These are phyloP conservation scores for Petrosia ficiformis DNA, from an alignment of 37 sponge, comb jelly and placozoan species.

Conservation along the genomic window DNA sequence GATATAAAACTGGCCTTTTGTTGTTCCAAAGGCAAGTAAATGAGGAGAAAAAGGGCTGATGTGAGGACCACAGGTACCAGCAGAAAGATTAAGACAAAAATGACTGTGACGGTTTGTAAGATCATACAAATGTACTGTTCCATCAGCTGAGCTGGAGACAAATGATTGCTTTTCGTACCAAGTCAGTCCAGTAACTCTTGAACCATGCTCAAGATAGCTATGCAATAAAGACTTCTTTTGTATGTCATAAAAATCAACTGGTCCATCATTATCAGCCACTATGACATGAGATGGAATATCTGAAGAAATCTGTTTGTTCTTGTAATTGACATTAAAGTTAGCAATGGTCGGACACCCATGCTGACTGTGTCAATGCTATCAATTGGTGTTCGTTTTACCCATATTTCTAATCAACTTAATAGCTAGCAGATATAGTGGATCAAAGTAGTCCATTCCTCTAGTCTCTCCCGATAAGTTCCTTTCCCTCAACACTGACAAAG, in stretches of 20 bases:
- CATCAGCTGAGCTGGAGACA: slow-evolving; percentile 1
- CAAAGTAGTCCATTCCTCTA: neutral
- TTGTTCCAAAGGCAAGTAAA: neutral
- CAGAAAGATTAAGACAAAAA: neutral
- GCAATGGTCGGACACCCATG: neutral
- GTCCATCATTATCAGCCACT: neutral
- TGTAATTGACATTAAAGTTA: slow-evolving; percentile 1
- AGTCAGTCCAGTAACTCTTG: neutral
- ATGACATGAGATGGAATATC: neutral
- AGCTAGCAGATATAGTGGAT: neutral
- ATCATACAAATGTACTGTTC: neutral
- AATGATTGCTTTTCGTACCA: neutral
- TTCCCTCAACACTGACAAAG: neutral
- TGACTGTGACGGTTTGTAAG: neutral
- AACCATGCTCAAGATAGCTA: neutral
- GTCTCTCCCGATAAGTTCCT: neutral
- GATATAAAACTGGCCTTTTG: neutral
- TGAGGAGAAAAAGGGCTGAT: neutral
- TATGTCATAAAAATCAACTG: neutral
- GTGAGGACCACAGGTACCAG: neutral
- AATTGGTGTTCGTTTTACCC: neutral
- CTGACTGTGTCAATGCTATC: neutral
- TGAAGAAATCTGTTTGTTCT: neutral
- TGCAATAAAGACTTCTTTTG: neutral
- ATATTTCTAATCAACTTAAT: neutral